Percentiles rank a stretch among this genome's conserved stretches.
These are phyloP conservation scores for Colostygia pectinataria DNA, from an alignment of 2,888 invertebrate genomes.

Conservation along the genomic window DNA sequence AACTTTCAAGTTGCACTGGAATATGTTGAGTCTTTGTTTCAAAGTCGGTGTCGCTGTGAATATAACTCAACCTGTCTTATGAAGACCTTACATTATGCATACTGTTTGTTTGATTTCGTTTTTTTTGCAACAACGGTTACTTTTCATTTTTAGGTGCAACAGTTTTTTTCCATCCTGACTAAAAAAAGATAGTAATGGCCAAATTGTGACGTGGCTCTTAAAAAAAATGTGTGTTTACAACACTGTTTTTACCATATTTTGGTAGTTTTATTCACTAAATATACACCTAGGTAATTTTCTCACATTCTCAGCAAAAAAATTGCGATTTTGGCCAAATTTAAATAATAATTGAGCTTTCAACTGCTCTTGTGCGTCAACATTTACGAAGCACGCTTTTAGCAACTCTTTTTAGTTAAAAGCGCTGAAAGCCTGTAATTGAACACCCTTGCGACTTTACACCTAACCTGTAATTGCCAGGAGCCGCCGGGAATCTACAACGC, in stretches of 20 bases:
- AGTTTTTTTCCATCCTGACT: neutral
- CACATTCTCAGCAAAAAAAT: too few species aligned
- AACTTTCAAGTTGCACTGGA: slow-evolving; percentile 11
- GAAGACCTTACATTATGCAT: slow-evolving; percentile 1
- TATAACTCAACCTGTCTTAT: slow-evolving; percentile 9
- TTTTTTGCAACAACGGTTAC: too few species aligned
- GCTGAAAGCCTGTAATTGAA: slow-evolving; percentile 34
- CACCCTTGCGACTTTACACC: slow-evolving; percentile 32
- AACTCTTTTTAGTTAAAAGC: slow-evolving; percentile 6
- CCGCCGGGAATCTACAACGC: slow-evolving; percentile 17
- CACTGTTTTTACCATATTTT: too few species aligned
- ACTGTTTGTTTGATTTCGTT: neutral
- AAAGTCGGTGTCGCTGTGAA: slow-evolving; percentile 4
- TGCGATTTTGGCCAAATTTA: neutral
- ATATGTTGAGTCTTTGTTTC: slow-evolving; percentile 25
- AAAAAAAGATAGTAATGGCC: too few species aligned
- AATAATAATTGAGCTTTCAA: slow-evolving; percentile 6
- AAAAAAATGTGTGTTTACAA: too few species aligned
- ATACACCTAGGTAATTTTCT: too few species aligned
- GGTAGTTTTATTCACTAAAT: too few species aligned
- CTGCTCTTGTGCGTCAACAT: neutral
- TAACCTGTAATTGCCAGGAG: slow-evolving; percentile 39
- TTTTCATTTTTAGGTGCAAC: neutral
- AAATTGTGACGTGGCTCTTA: too few species aligned
- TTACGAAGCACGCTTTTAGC: neutral